phyloP scores from a whole-genome alignment of 2,113 vertebrate species.

The Ceyx cyanopectus region DNA sequence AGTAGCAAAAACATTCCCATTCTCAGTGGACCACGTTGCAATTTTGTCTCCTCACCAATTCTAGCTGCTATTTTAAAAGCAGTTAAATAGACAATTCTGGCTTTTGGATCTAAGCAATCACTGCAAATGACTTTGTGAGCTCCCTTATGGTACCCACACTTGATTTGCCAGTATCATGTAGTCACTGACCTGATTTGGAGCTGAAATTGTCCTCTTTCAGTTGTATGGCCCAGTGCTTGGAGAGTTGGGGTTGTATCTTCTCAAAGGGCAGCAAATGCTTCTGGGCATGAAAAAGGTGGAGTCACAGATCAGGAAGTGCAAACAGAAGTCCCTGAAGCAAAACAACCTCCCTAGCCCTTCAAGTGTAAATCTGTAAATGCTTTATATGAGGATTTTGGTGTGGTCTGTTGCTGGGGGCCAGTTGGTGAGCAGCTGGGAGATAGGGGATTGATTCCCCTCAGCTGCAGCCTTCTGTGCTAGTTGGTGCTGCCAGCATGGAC shows the following conservation, averaged over 20 bases:
- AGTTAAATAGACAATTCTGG: neutral
- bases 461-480: neutral
- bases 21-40: no score
- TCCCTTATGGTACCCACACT: neutral
- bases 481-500: neutral
- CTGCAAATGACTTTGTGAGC: neutral
- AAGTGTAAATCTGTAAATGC: neutral
- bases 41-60: neutral
- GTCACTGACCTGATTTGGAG: constrained; percentile 1
- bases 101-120: neutral
- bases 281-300: neutral
- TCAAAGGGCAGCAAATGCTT: neutral
- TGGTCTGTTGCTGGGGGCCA: neutral
- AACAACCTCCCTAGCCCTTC: neutral
- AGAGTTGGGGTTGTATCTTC: neutral
- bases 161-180: neutral
- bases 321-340: neutral
- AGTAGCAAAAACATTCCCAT: neutral
- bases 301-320: neutral
- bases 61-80: neutral
- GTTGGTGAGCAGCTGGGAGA: neutral
- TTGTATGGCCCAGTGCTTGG: neutral
- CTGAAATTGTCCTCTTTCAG: neutral
- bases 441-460: accelerated
- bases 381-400: neutral